Conservation (phyloP, 2,888 invertebrate species). For the Teleiodes luculella region DNA sequence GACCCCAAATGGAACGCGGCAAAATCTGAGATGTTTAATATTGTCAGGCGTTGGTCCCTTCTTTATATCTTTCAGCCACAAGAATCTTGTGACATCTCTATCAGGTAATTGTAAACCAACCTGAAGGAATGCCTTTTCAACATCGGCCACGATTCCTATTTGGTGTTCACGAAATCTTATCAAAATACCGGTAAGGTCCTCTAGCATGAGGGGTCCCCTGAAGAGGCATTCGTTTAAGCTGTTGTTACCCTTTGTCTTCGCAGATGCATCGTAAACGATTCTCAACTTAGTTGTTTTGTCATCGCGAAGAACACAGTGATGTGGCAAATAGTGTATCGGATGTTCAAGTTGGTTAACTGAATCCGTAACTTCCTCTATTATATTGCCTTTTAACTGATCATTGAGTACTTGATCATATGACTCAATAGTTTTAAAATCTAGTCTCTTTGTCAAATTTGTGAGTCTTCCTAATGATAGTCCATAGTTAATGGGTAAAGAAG, state of each 20-base stretch:
- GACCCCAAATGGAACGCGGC: conserved; percentile 15
- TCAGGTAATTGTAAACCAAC: not conserved
- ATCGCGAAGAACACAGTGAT: not conserved
- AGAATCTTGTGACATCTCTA: not conserved
- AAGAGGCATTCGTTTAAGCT: not conserved
- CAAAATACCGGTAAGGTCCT: not conserved
- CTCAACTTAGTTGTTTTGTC: not conserved
- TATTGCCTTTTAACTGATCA: not conserved
- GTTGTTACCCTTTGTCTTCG: not conserved
- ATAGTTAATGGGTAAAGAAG: not conserved
- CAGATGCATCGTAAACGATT: not conserved
- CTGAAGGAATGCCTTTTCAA: no score
- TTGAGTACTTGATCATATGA: not conserved
- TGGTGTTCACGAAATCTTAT: not conserved
- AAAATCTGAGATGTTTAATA: conserved; percentile 11
- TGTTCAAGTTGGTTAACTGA: not conserved
- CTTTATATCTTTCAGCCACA: not conserved
- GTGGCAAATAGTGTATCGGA: not conserved
- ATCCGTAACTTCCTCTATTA: not conserved
- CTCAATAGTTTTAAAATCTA: not conserved
- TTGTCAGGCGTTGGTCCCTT: not conserved
- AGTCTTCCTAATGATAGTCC: not conserved
- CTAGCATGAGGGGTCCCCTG: not conserved
- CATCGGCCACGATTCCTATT: not conserved
- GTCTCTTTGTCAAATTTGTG: not conserved